A percentile compares a stretch with the other conserved stretches of the same genome.
Conservation (phyloP, 2,797 vertebrate genomes). For the Semotilus atromaculatus region DNA sequence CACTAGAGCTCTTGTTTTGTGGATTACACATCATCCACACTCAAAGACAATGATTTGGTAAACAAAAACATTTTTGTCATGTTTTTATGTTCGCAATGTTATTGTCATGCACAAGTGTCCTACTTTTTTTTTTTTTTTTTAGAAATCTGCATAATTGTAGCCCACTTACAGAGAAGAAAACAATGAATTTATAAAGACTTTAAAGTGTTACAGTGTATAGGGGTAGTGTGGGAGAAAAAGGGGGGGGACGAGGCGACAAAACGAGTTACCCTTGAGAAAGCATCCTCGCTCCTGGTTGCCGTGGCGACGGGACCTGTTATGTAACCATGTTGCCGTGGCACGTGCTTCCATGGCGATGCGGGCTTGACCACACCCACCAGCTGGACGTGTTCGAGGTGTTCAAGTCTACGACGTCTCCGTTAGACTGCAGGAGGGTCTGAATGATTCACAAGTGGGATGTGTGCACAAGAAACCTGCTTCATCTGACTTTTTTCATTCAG, state of each 20-base stretch:
- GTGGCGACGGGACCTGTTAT: conserved; percentile 78
- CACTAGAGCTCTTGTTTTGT: conserved; percentile 4
- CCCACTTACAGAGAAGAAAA: background rate
- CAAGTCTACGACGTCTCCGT: conserved; percentile 2
- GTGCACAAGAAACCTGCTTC: background rate
- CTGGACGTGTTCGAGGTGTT: conserved; percentile 19
- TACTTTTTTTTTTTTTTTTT: background rate
- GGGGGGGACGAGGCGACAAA: conserved; percentile 51
- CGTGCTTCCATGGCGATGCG: conserved; percentile 77
- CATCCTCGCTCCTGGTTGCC: conserved; percentile 80
- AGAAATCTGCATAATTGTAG: background rate
- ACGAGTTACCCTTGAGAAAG: conserved; percentile 79
- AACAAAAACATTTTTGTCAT: background rate
- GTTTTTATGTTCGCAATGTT: background rate
- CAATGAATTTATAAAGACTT: background rate
- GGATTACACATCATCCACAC: background rate
- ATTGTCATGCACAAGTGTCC: background rate
- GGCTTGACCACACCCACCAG: conserved; percentile 80
- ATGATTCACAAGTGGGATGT: conserved; percentile 24
- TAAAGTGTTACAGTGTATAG: conserved; percentile 87
- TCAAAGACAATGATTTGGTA: background rate
- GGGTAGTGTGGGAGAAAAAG: conserved; percentile 62
- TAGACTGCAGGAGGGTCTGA: background rate
- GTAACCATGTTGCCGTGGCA: conserved; percentile 85
- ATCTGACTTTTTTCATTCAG: background rate